Percentiles rank a stretch among this genome's conserved stretches.
Conservation (phyloP, 2,113 vertebrate genomes). For the Columba janthina region DNA sequence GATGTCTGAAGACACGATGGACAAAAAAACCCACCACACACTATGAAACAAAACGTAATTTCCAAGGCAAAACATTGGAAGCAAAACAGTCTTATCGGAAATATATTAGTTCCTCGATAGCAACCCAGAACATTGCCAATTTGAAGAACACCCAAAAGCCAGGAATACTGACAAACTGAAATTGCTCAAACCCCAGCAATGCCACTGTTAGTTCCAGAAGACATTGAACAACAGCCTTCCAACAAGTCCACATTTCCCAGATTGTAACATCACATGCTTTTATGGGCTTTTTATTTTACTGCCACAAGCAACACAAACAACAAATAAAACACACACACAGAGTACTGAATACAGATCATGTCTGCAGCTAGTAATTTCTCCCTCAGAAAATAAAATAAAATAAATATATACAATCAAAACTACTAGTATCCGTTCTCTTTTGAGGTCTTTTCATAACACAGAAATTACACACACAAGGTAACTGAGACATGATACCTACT, state of each 20-base stretch:
- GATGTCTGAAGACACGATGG: not conserved
- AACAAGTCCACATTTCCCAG: not conserved
- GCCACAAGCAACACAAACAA: not conserved
- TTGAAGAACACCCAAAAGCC: not conserved
- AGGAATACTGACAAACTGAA: not conserved
- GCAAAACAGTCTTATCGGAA: not conserved
- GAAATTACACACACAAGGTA: not conserved
- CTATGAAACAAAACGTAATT: not conserved
- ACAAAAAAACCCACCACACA: not conserved
- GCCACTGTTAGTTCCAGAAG: not conserved
- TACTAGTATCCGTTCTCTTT: not conserved
- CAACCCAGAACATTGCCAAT: not conserved
- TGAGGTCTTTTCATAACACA: not conserved
- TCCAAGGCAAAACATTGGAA: not conserved
- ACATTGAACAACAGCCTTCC: not conserved
- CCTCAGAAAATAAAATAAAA: not conserved
- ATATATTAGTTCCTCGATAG: not conserved
- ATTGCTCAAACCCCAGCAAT: not conserved
- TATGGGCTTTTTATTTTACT: not conserved
- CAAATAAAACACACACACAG: not conserved
- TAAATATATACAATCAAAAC: fast-evolving
- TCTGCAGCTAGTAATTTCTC: not conserved
- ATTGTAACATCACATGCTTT: not conserved
- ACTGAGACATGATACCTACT: not conserved
- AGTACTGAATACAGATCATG: not conserved